Evolutionary conservation across 1,140 invertebrate genomes (phyloP).

Genomic region (Musca vetustissima): DNA sequence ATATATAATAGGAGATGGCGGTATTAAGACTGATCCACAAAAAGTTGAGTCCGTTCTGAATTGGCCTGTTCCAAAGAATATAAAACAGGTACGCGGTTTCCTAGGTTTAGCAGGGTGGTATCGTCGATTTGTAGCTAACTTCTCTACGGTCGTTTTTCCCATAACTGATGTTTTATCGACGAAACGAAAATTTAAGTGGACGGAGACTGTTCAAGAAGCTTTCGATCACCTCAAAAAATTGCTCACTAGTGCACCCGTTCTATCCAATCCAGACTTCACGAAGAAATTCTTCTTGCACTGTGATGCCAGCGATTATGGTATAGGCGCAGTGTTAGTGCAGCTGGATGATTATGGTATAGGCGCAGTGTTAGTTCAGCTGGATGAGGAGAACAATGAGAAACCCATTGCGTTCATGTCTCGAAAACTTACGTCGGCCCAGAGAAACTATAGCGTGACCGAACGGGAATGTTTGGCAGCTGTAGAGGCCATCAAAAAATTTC

Average conservation of each 20-base stretch:
- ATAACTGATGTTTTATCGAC: conserved; percentile 26
- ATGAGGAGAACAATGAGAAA: conserved; percentile 26
- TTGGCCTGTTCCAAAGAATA: conserved; percentile 28
- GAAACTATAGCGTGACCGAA: conserved; percentile 26
- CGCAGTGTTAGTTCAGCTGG: too few relatives aligned
- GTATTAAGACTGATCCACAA: conserved; percentile 7
- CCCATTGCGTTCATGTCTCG: conserved; percentile 22
- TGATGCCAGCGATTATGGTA: conserved; percentile 31
- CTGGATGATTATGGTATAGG: too few relatives aligned
- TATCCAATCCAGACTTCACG: too few relatives aligned
- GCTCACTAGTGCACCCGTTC: too few relatives aligned
- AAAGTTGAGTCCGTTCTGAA: conserved; percentile 33
- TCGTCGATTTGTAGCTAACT: conserved; percentile 31
- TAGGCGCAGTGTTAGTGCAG: conserved; percentile 33
- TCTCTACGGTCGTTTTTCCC: conserved; percentile 10
- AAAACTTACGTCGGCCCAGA: neutral
- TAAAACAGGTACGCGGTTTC: conserved; percentile 28
- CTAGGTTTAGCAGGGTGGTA: conserved; percentile 29
- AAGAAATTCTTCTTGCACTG: conserved; percentile 27
- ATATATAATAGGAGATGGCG: neutral
- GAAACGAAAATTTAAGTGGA: conserved; percentile 18
- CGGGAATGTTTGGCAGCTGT: conserved; percentile 25
- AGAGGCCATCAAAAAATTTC: conserved; percentile 42
- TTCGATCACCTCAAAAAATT: neutral
- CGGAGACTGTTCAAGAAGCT: neutral